Evolutionary conservation across 2,888 invertebrate species (phyloP), one percentile per base, ranked within the genome.

Genomic region (Alitta virens): DNA sequence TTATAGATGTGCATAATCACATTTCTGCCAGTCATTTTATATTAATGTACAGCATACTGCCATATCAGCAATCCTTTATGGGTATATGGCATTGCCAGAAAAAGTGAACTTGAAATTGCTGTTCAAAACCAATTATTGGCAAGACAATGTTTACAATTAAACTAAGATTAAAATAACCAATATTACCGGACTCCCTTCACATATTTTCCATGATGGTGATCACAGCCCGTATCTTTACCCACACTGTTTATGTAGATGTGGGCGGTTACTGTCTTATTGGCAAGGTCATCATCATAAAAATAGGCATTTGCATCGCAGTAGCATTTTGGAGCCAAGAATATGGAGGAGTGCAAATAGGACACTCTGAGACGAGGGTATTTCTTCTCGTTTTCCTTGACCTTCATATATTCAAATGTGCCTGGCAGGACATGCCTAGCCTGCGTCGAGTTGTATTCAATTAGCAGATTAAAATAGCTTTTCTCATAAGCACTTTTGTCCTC

Each of bases 281-380:
- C 79, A 25, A 82, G 69, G 65, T 82, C 73, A 63, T 83, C 82
- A 69, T 83, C 77, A 68, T 81, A 82, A 63, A 81, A 77, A 63
- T 83, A 83, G 25, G 75, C 71, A 62, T 78, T 82, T 2, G 82
- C 81, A 63, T 83, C 82, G 71, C 83, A 83, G 70, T 82, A 78
- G 21, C 80, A 76, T 68, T 78, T 80, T 2, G 83, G 81, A 1
- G 82, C 79, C 42, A 81, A 72, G 65, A 83, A 82, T 51, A 83
- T 82, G 14, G 79, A 79, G 18, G 82, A 82, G 68, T 81, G 77
- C 18, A 77, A 73, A 64, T 81, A 78, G 12, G 81, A 76, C n/a
- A 83, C 78, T 26, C 80, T 65, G 40, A 83, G 72, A 46, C 46
- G 18, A 1, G 71, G 66, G 61, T 71, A 71, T 43, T 68, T 64